Evolutionary conservation across 2,113 vertebrate species (phyloP).

Genomic region (Ptyas mucosa): DNA sequence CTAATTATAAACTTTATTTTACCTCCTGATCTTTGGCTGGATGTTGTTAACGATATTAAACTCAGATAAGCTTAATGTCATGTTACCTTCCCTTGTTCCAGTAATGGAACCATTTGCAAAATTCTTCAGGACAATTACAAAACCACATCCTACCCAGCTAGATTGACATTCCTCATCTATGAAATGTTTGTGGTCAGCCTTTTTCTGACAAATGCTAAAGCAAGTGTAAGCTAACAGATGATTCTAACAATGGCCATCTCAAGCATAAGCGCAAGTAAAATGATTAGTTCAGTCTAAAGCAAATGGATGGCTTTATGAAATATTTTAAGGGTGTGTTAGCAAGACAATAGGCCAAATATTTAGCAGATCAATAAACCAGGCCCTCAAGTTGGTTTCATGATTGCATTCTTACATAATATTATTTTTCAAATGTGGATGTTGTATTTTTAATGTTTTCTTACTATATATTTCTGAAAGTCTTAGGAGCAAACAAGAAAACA

Average conservation of each 20-base stretch:
- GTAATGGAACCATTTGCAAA: background rate
- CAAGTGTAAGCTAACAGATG: background rate
- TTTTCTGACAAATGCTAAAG: background rate
- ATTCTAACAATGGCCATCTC: background rate
- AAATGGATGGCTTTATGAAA: background rate
- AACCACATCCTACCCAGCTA: background rate
- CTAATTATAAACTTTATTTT: background rate
- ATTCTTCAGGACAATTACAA: background rate
- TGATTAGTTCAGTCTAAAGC: background rate
- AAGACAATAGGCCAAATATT: background rate
- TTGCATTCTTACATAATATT: background rate
- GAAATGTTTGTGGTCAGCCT: background rate
- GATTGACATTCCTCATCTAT: background rate
- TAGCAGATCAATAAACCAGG: background rate
- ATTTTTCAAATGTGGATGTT: background rate
- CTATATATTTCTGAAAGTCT: background rate
- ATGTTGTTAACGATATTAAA: background rate
- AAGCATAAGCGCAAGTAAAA: background rate
- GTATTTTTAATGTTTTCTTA: background rate
- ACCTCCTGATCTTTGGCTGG: background rate
- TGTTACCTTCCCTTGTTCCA: background rate
- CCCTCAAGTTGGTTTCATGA: background rate
- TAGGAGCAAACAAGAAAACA: background rate
- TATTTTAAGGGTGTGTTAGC: background rate
- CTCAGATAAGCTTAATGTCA: background rate